Evolutionary conservation across 2,888 invertebrate genomes (phyloP).

Genomic region (Agriopis leucophaearia): DNA sequence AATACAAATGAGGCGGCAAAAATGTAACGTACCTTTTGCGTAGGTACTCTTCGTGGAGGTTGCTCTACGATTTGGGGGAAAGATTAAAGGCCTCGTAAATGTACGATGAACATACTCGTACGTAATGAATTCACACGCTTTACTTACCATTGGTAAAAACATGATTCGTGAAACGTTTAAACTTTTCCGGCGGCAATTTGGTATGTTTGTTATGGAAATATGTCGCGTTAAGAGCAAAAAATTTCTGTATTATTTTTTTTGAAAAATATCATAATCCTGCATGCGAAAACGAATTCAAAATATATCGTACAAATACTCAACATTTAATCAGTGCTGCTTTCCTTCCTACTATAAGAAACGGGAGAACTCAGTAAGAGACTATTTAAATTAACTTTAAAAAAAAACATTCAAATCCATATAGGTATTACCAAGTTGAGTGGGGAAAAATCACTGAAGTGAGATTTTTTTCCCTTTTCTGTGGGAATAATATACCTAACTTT

Average conservation of each 20-base stretch:
- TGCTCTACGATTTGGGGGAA: conserved; percentile 51
- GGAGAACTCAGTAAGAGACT: no score
- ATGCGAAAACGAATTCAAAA: neutral
- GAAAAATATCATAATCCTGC: neutral
- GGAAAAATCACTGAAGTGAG: no score
- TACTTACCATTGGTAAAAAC: conserved; percentile 53
- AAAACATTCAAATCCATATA: no score
- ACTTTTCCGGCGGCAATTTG: conserved; percentile 40
- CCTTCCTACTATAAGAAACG: no score
- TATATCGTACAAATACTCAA: no score
- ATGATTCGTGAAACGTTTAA: conserved; percentile 44
- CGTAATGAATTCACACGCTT: conserved; percentile 55
- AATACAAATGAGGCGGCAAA: conserved; percentile 51
- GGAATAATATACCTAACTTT: no score
- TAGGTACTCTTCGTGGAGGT: conserved; percentile 20
- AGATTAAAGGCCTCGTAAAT: conserved; percentile 58
- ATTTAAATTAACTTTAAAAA: no score
- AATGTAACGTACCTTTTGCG: conserved; percentile 48
- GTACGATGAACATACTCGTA: conserved; percentile 53
- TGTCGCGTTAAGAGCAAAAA: conserved; percentile 11
- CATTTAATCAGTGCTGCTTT: no score
- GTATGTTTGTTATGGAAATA: conserved; percentile 36
- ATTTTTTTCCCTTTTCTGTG: no score
- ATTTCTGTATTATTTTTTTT: neutral
- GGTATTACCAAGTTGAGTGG: no score